Evolutionary conservation across 2,113 vertebrate genomes (phyloP).

Genomic region (Rattus rattus): DNA sequence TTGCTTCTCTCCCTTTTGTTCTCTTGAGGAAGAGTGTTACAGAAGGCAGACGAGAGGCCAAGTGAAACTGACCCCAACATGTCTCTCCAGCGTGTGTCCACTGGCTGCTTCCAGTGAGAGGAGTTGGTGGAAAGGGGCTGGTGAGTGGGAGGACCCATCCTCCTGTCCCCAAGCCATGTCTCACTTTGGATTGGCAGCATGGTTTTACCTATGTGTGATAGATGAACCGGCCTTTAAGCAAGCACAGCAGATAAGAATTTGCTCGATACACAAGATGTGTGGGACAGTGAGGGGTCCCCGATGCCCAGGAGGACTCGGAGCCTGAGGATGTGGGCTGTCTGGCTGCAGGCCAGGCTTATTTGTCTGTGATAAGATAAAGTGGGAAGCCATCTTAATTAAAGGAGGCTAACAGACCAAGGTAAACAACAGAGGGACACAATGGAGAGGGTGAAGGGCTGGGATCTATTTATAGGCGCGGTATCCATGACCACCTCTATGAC

Average conservation of each 20-base stretch:
- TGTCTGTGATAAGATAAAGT: conserved; percentile 51
- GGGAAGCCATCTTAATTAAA: conserved; percentile 49
- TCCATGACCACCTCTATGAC: not conserved
- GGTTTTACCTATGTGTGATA: not conserved
- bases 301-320: not conserved
- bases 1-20: not conserved
- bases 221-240: not conserved
- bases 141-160: not conserved
- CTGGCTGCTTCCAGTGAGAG: not conserved
- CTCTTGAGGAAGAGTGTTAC: not conserved
- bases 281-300: not conserved
- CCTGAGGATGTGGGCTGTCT: not conserved
- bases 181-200: not conserved
- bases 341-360: not conserved
- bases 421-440: not conserved
- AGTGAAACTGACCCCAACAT: not conserved
- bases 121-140: not conserved
- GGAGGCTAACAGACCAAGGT: not conserved
- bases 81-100: not conserved
- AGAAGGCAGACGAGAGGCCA: not conserved
- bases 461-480: not conserved
- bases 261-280: not conserved
- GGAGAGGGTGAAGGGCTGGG: not conserved
- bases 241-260: not conserved
- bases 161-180: not conserved